Percentiles rank a stretch among this genome's conserved stretches.
These are phyloP conservation scores for Argyra leucocephala DNA, from an alignment of 2,888 invertebrate species.

Conservation along the genomic window DNA sequence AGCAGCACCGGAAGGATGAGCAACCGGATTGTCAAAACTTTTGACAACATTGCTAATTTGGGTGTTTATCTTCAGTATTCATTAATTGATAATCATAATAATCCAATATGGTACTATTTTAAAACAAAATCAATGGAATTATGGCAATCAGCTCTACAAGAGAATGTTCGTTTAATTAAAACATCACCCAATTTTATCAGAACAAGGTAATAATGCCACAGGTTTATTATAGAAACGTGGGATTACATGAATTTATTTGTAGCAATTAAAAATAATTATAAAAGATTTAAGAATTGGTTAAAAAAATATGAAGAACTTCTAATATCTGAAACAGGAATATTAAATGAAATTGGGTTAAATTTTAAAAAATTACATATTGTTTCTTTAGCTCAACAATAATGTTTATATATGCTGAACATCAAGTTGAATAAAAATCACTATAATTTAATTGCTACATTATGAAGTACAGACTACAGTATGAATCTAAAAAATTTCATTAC, in stretches of 20 bases:
- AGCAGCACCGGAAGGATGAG: too few relatives aligned
- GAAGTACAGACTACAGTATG: too few relatives aligned
- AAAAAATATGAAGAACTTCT: neutral
- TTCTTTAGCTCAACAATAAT: neutral
- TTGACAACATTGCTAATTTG: neutral
- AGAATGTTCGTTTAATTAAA: neutral
- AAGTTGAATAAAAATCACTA: too few relatives aligned
- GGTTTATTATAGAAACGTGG: neutral
- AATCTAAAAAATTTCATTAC: too few relatives aligned
- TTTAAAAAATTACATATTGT: neutral
- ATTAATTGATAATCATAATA: constrained; percentile 6
- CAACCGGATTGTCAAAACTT: too few relatives aligned
- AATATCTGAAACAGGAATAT: neutral
- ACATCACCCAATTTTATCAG: neutral
- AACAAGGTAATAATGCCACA: neutral
- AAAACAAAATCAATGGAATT: neutral
- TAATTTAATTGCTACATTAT: too few relatives aligned
- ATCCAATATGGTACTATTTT: neutral
- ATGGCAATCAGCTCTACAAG: neutral
- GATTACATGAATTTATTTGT: neutral
- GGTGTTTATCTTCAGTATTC: neutral
- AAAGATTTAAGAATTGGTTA: neutral
- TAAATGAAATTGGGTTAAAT: neutral
- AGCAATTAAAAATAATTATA: neutral
- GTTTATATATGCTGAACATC: neutral